These are phyloP conservation scores for Meleagris gallopavo DNA, from an alignment of 2,113 vertebrate species.

Conservation along the genomic window DNA sequence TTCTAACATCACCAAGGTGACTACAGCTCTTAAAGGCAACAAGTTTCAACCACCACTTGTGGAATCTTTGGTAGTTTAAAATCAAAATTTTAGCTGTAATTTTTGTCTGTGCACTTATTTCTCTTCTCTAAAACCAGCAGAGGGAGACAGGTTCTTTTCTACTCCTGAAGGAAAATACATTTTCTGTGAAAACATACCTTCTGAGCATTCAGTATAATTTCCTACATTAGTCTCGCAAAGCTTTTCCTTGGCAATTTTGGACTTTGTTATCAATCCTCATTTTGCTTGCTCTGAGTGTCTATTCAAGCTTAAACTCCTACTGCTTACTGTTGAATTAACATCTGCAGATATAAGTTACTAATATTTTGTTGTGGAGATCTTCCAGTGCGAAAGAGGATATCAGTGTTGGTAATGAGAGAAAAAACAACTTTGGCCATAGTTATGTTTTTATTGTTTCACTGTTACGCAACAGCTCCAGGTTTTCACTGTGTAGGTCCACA, in stretches of 20 bases:
- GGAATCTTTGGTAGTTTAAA: background rate
- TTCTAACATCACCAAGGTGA: background rate
- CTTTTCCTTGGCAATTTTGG: background rate
- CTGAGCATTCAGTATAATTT: background rate
- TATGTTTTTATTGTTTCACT: constrained; percentile 2
- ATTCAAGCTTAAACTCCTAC: background rate
- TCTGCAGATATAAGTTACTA: background rate
- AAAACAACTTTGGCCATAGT: background rate
- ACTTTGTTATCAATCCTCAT: background rate
- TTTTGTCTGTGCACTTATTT: background rate
- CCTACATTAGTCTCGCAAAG: background rate
- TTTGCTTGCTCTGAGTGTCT: background rate
- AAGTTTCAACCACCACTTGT: background rate
- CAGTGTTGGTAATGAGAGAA: background rate
- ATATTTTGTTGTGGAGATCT: background rate
- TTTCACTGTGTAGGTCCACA: background rate
- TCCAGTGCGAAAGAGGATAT: background rate
- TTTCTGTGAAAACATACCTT: background rate
- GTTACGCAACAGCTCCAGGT: background rate
- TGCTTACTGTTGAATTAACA: background rate
- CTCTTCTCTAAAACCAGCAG: constrained; percentile 63
- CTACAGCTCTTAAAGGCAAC: background rate
- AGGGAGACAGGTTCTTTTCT: constrained; percentile 62
- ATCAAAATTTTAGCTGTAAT: background rate
- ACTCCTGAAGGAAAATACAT: background rate